Evolutionary conservation across 92 coral and sea anemone species (phyloP), one percentile per base, ranked within the genome.

Genomic region (Paramuricea clavata): DNA sequence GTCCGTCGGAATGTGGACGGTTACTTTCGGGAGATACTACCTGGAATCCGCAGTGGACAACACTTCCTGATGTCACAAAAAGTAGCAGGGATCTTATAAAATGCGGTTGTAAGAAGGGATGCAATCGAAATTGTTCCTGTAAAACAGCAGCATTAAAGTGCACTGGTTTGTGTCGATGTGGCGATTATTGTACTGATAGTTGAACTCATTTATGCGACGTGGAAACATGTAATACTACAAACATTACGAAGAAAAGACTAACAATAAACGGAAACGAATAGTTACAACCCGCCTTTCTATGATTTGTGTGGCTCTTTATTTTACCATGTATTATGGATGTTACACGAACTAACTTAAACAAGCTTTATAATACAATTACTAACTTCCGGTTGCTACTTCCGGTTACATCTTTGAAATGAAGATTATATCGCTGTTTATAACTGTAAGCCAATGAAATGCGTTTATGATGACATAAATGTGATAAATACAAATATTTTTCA

Each of bases 21-120:
- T 28, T n/a, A 11, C 36, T 65, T 28, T 28, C 41, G 41, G 39
- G 6, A 2, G 72, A 65, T 65, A 31, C 39, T 10, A n/a, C n/a
- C n/a, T 65, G 72, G 72, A 28, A 31, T 28, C 72, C 72, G n/a
- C 23, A 27, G 36, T 65, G 36, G 72, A 65, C 72, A 65, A 28
- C 72, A 28, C 36, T 65, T 31, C 72, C 72, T 28, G 72, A 65
- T 31, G 72, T 65, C 17, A 65, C 72, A 11, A 65, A 65, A 0
- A 28, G 39, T 31, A 12, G 39, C 36, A 28, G 72, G 72, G 36
- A 65, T 28, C 72, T 65, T 28, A 31, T 47, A 47, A 23, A 26
- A 3, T 60, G 68, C 12, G 68, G 68, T 3, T 60, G 68, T 15
- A 60, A 60, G 68, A 60, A 23, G 68, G 68, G 68, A 23, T 60